phyloP scores from a whole-genome alignment of 2,113 vertebrate genomes.

The Australoheros scitulus region DNA sequence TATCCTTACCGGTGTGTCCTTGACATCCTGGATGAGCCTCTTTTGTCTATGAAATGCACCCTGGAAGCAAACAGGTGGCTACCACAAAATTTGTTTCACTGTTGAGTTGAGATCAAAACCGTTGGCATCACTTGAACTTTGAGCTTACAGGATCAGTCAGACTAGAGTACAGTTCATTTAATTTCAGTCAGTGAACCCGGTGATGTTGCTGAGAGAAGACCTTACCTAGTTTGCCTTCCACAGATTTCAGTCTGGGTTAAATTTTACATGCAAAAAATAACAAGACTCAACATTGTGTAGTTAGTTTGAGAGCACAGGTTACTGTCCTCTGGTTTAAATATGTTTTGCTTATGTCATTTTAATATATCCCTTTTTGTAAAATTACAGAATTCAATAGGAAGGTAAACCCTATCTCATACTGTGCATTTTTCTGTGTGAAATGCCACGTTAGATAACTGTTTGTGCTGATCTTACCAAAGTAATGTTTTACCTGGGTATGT shows the following conservation, averaged over 20 bases:
- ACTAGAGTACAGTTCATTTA: neutral
- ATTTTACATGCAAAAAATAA: slow-evolving; percentile 32
- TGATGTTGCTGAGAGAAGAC: neutral
- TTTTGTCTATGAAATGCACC: neutral
- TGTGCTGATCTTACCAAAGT: neutral
- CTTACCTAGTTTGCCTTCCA: neutral
- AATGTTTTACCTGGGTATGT: neutral
- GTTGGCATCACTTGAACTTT: neutral
- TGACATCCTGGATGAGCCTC: neutral
- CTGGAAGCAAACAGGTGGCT: neutral
- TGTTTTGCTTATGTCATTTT: neutral
- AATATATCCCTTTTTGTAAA: neutral
- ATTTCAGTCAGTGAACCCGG: neutral
- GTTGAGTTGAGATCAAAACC: neutral
- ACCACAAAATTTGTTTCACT: neutral
- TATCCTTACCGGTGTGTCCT: neutral
- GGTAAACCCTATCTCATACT: neutral
- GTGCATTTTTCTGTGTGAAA: neutral
- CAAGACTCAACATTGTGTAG: neutral
- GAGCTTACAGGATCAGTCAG: neutral
- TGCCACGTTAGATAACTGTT: neutral
- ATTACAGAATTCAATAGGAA: neutral
- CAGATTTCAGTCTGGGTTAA: neutral
- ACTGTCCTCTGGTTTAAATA: neutral
- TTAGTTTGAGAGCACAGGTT: neutral